Evolutionary conservation across 1,140 invertebrate genomes (phyloP).

Genomic region (Drosophila yakuba): DNA sequence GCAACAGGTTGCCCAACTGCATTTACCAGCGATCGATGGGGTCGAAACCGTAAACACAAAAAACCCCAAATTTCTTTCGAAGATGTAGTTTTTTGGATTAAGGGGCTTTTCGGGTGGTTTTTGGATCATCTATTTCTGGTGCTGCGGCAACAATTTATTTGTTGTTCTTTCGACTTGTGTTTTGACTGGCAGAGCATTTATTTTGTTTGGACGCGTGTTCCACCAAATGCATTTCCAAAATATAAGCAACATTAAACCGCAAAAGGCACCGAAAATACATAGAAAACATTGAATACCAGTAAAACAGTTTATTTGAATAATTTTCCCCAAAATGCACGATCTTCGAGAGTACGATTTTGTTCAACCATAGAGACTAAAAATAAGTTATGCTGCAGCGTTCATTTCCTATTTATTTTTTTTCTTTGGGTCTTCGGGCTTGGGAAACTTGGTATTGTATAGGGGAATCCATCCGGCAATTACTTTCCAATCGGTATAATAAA

Average conservation of each 20-base stretch:
- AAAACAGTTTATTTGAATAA: constrained; percentile 28
- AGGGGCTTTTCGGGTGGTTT: constrained; percentile 15
- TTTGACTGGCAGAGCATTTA: constrained; percentile 60
- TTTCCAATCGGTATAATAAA: constrained; percentile 66
- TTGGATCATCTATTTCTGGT: constrained; percentile 31
- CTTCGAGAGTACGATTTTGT: constrained; percentile 16
- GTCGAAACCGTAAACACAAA: constrained; percentile 50
- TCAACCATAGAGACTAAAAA: constrained; percentile 7
- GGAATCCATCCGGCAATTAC: constrained; percentile 59
- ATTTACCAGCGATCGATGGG: constrained; percentile 37
- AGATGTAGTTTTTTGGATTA: constrained; percentile 16
- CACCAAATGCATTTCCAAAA: constrained; percentile 51
- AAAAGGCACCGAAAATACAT: constrained; percentile 12
- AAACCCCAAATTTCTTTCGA: constrained; percentile 26
- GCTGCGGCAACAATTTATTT: constrained; percentile 38
- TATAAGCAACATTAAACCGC: constrained; percentile 22
- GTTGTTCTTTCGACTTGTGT: constrained; percentile 33
- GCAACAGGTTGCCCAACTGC: constrained; percentile 72
- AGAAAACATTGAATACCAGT: constrained; percentile 15
- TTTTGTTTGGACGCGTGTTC: constrained; percentile 56
- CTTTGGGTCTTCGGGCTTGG: constrained; percentile 39
- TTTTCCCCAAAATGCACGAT: constrained; percentile 16
- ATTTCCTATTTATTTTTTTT: constrained; percentile 8
- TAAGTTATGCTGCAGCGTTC: not conserved
- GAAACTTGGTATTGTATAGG: constrained; percentile 63